Evolutionary conservation across 2,113 vertebrate species (phyloP).

Genomic region (Dendropsophus ebraccatus): DNA sequence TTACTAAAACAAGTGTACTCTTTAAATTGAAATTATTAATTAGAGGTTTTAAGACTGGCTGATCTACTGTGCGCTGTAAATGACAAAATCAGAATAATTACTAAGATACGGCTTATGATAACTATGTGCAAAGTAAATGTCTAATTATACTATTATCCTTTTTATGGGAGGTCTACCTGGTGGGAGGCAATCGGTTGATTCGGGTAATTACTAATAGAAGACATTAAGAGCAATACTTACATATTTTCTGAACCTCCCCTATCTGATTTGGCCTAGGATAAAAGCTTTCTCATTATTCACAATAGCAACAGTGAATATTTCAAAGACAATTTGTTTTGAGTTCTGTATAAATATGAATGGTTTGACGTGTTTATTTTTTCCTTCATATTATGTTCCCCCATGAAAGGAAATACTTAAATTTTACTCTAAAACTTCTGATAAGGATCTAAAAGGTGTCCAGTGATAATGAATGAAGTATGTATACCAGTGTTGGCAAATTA

Average conservation of each 20-base stretch:
- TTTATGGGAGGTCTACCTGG: conserved; percentile 9
- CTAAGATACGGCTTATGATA: conserved; percentile 18
- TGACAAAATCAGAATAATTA: conserved; percentile 21
- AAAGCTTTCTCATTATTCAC: neutral
- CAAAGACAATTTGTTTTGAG: neutral
- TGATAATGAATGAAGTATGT: conserved; percentile 14
- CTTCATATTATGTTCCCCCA: neutral
- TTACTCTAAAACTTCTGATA: neutral
- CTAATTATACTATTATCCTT: conserved; percentile 23
- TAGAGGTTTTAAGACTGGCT: neutral
- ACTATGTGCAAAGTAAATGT: neutral
- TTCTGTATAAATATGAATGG: conserved; percentile 12
- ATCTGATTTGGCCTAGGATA: conserved; percentile 18
- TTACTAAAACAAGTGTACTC: conserved; percentile 2
- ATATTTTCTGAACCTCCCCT: conserved; percentile 15
- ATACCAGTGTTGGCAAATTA: neutral
- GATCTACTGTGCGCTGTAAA: conserved; percentile 16
- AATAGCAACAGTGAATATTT: neutral
- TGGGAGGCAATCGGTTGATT: conserved; percentile 18
- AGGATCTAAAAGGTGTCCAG: conserved; percentile 15
- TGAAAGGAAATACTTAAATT: neutral
- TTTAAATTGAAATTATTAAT: conserved; percentile 12
- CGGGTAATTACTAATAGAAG: conserved; percentile 15
- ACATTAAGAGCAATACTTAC: conserved; percentile 19
- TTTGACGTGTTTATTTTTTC: neutral